Evolutionary conservation across 1,140 invertebrate species (phyloP).

Genomic region (Heliconius nattereri): DNA sequence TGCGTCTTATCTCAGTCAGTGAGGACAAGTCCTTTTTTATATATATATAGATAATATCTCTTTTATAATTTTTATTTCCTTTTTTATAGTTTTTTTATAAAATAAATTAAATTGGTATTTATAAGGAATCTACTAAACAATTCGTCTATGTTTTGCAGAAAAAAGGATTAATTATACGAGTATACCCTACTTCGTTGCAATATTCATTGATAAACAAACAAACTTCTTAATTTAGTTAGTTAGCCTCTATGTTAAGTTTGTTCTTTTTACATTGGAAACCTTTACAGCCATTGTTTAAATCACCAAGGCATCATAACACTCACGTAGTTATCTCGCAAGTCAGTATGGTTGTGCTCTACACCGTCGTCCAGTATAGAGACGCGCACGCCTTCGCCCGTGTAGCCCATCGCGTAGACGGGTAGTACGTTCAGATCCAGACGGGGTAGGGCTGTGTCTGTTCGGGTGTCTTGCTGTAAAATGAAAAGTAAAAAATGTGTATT

Average conservation of each 20-base stretch:
- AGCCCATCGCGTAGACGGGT: conserved; percentile 89
- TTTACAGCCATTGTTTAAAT: conserved; percentile 40
- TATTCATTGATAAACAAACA: not conserved
- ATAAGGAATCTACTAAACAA: too few species aligned
- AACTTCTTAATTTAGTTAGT: too few species aligned
- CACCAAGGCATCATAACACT: conserved; percentile 78
- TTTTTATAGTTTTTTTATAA: too few species aligned
- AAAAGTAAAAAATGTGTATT: not conserved
- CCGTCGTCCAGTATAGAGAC: conserved; percentile 94
- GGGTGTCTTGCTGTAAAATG: conserved; percentile 84
- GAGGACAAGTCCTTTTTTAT: too few species aligned
- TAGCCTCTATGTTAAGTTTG: not conserved
- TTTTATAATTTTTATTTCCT: too few species aligned
- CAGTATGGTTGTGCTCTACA: conserved; percentile 90
- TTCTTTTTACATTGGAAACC: conserved; percentile 51
- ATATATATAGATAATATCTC: too few species aligned
- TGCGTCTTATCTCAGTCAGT: too few species aligned
- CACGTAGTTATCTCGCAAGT: conserved; percentile 90
- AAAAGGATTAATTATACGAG: too few species aligned
- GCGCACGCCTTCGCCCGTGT: conserved; percentile 90
- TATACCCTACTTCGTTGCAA: not conserved
- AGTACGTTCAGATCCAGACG: conserved; percentile 89
- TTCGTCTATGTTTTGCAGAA: too few species aligned
- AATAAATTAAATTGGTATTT: too few species aligned
- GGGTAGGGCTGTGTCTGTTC: conserved; percentile 82